Base-by-base conservation (phyloP, 2,888 invertebrate species). In the Cerceris ruficornis region DNA sequence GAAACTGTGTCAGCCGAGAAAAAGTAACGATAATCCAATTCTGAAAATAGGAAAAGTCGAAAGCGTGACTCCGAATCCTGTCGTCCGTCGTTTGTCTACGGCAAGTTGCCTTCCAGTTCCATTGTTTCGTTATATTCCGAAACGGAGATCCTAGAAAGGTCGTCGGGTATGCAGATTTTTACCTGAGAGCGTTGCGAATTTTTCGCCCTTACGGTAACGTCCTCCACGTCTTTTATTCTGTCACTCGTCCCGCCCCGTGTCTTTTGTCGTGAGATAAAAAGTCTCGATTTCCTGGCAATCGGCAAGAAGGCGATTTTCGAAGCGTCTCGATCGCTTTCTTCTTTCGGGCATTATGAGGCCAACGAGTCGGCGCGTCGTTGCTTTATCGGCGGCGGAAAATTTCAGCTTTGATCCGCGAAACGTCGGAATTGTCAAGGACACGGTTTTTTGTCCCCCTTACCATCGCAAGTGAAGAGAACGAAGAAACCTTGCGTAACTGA, bases 41-140 rank as follows among this genome's bases (percentile, higher is more conserved):
- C 57, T 42, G 17, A 15, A 77, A 70, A 66, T 46, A 54, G 69
- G 50, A 77, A 84, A 86, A 84, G 72, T 83, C 73, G 85, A 88
- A 87, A 87, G 87, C 87, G 86, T 87, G 85, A 88, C 84, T 75
- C 66, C 57, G 43, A 61, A 75, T 69, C 67, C 76, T 69, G 82
- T 80, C 85, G 74, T 55, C 74, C 70, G 64, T 62, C 81, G 80
- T 85, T 83, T 84, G 82, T 84, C 81, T 75, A 59, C 62, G 61
- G 52, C 55, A 54, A 64, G 28, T 72, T 72, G 59, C 74, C 83
- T 64, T 59, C 75, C 58, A 59, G 46, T 71, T 11, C 72, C 52
- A 80, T 87, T 82, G 84, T 85, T 79, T 83, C 74, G 42, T 15
- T 59, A 11, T 39, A 43, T 68, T 57, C 57, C 15, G 57, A 61